Percentiles rank a stretch among this genome's conserved stretches.
phyloP scores from a whole-genome alignment of 2,113 vertebrate species.

The Channa argus region DNA sequence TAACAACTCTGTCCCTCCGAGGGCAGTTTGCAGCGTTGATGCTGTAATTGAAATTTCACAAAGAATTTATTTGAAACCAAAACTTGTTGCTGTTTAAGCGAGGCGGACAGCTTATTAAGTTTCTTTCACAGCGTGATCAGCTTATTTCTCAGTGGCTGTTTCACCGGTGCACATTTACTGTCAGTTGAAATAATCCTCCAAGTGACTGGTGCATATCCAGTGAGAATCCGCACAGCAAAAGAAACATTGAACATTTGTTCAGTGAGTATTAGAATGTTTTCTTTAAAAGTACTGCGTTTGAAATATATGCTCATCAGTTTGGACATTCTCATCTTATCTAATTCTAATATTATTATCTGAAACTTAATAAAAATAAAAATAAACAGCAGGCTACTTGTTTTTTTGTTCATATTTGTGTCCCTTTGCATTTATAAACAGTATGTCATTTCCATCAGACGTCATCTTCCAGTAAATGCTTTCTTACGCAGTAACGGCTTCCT shows the following conservation, averaged over 20 bases:
- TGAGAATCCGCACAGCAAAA: slow-evolving; percentile 19
- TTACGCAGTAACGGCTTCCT: slow-evolving; percentile 2
- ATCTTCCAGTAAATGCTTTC: background rate
- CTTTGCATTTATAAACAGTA: slow-evolving; percentile 22
- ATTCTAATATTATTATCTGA: slow-evolving; percentile 7
- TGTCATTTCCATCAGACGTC: slow-evolving; percentile 17
- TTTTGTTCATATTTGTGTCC: slow-evolving; percentile 27
- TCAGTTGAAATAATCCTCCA: slow-evolving; percentile 67
- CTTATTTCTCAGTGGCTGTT: slow-evolving; percentile 64
- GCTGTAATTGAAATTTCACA: slow-evolving; percentile 76
- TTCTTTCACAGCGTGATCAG: slow-evolving; percentile 63
- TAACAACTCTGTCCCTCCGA: slow-evolving; percentile 50
- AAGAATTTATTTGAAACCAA: slow-evolving; percentile 68
- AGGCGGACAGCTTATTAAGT: slow-evolving; percentile 75
- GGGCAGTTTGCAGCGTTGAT: slow-evolving; percentile 56
- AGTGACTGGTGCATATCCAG: slow-evolving; percentile 14
- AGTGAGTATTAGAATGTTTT: background rate
- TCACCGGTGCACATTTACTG: slow-evolving; percentile 63
- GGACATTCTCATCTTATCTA: background rate
- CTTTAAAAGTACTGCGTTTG: background rate
- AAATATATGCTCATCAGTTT: background rate
- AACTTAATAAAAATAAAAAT: slow-evolving; percentile 30
- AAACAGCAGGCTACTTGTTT: slow-evolving; percentile 18
- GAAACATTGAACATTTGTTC: background rate
- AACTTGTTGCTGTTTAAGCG: slow-evolving; percentile 60